phyloP scores from a whole-genome alignment of 2,113 vertebrate species.

The Nerophis ophidion region DNA sequence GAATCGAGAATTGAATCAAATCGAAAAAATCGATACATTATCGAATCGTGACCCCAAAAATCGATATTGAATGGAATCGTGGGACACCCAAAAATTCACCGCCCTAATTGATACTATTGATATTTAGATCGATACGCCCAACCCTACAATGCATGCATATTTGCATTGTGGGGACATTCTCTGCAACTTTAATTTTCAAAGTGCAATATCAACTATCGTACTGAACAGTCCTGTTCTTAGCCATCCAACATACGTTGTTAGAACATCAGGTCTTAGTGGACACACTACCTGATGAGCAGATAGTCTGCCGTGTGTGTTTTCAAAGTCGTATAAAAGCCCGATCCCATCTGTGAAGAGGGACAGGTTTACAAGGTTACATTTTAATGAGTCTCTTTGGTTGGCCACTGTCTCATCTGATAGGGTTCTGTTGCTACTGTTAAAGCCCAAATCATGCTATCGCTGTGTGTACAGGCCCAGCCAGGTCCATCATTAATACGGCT shows the following conservation, averaged over 20 bases:
- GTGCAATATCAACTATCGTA: too few species aligned
- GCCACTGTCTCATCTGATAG: constrained; percentile 55
- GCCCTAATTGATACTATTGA: too few species aligned
- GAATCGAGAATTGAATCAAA: too few species aligned
- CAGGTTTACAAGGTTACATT: constrained; percentile 63
- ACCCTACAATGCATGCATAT: too few species aligned
- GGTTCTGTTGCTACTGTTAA: constrained; percentile 46
- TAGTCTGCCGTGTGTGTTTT: constrained; percentile 32
- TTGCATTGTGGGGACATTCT: too few species aligned
- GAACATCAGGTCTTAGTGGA: constrained; percentile 9
- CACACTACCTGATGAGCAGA: constrained; percentile 25
- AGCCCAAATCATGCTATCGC: constrained; percentile 53
- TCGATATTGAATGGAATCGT: too few species aligned
- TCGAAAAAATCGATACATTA: too few species aligned
- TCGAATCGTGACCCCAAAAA: too few species aligned
- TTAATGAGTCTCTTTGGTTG: constrained; percentile 49
- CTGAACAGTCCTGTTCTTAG: constrained; percentile 5
- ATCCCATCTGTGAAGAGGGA: constrained; percentile 33
- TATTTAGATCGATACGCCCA: too few species aligned
- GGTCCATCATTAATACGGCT: constrained; percentile 61
- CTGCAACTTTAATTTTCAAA: too few species aligned
- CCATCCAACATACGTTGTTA: neutral
- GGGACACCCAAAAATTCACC: too few species aligned
- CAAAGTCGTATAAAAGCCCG: constrained; percentile 46
- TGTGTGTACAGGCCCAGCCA: constrained; percentile 55